A percentile compares a stretch with the other conserved stretches of the same genome.
Evolutionary conservation across 2,888 invertebrate species (phyloP).

Genomic region (Endomychus coccineus): DNA sequence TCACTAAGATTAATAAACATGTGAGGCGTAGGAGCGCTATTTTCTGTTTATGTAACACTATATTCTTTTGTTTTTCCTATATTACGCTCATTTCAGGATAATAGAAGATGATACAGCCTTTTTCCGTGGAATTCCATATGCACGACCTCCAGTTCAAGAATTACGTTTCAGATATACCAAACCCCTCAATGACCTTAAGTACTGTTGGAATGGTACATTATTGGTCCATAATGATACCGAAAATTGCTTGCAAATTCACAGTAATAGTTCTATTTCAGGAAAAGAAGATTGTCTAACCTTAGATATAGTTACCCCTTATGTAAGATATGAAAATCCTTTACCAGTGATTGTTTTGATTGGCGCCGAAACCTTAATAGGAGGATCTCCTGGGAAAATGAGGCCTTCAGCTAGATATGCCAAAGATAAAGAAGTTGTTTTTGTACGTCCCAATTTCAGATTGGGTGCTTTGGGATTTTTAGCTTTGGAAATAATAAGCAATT

Average conservation of each 20-base stretch:
- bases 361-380: constrained; percentile 70
- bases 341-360: constrained; percentile 80
- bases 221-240: constrained; percentile 59
- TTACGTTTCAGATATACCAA: constrained; percentile 65
- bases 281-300: constrained; percentile 76
- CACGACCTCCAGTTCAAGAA: constrained; percentile 61
- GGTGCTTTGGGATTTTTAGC: constrained; percentile 66
- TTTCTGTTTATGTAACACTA: too few species aligned
- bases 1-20: too few species aligned
- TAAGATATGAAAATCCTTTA: constrained; percentile 68
- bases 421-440: constrained; percentile 74
- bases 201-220: constrained; percentile 74
- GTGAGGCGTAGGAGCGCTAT: too few species aligned
- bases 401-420: constrained; percentile 72
- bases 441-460: constrained; percentile 74
- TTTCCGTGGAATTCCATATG: constrained; percentile 78
- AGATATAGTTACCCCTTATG: constrained; percentile 75
- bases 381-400: constrained; percentile 61
- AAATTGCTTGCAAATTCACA: constrained; percentile 62
- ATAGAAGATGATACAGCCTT: constrained; percentile 69
- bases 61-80: too few species aligned
- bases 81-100: constrained; percentile 48
- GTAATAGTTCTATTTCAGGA: constrained; percentile 60
- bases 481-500: constrained; percentile 58
- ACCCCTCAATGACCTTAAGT: constrained; percentile 56